phyloP scores from a whole-genome alignment of 2,888 invertebrate species.

The Drosophila heteroneura region DNA sequence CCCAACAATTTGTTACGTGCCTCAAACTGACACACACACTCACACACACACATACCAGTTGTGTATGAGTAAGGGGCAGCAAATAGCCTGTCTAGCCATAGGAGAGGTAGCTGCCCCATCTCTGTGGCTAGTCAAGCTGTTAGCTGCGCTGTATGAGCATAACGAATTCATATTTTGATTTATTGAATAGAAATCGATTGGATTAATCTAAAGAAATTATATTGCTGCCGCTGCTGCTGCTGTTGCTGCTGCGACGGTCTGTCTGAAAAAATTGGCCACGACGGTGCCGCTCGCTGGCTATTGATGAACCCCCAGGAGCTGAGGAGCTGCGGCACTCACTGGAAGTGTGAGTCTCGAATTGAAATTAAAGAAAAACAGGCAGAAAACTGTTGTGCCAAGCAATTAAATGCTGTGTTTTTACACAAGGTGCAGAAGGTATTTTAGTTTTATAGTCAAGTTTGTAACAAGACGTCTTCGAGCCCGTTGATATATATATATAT shows the following conservation, averaged over 20 bases:
- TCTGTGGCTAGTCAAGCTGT: slow-evolving; percentile 44
- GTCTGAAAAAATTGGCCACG: slow-evolving; percentile 52
- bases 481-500: not conserved
- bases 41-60: slow-evolving; percentile 6
- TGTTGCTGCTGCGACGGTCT: slow-evolving; percentile 18
- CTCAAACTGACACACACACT: slow-evolving; percentile 71
- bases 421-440: not conserved
- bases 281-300: slow-evolving; percentile 21
- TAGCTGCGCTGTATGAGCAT: slow-evolving; percentile 74
- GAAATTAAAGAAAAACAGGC: slow-evolving; percentile 72
- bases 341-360: slow-evolving; percentile 51
- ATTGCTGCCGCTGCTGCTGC: slow-evolving; percentile 56
- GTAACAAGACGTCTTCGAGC: not conserved
- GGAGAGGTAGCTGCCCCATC: slow-evolving; percentile 53
- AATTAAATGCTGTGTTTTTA: slow-evolving; percentile 60
- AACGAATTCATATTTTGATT: slow-evolving; percentile 83
- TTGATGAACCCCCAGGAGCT: slow-evolving; percentile 37
- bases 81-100: slow-evolving; percentile 26
- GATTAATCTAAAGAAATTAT: slow-evolving; percentile 79
- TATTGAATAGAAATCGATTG: slow-evolving; percentile 83
- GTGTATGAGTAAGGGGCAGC: slow-evolving; percentile 17
- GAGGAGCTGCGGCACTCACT: slow-evolving; percentile 10
- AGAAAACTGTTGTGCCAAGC: slow-evolving; percentile 68
- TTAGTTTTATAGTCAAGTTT: not conserved
- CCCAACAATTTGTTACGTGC: slow-evolving; percentile 84